These are phyloP conservation scores for Suncus etruscus DNA, from an alignment of 2,113 vertebrate genomes.

Conservation along the genomic window DNA sequence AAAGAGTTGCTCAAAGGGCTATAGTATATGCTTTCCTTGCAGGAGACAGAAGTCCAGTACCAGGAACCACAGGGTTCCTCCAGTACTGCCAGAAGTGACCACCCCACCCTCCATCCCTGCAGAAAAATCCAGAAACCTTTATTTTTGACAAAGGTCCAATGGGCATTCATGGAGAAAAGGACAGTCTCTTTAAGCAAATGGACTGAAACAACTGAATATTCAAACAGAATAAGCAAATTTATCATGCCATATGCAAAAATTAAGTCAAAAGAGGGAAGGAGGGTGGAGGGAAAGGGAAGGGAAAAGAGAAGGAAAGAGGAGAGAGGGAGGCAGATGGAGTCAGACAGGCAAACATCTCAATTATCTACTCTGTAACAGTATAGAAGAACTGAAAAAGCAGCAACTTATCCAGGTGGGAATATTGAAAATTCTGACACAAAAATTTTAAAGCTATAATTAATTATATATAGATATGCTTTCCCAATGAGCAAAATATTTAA, in stretches of 20 bases:
- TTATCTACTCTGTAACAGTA: not conserved
- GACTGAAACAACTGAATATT: not conserved
- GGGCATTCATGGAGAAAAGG: too few relatives aligned
- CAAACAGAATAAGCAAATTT: not conserved
- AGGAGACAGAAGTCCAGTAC: too few relatives aligned
- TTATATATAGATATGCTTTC: not conserved
- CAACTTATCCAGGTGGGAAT: not conserved
- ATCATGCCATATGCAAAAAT: not conserved
- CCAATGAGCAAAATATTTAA: conserved; percentile 18
- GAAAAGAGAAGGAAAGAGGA: not conserved
- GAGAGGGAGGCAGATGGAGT: not conserved
- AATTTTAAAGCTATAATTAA: not conserved
- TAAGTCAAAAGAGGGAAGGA: too few relatives aligned
- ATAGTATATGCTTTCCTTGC: too few relatives aligned
- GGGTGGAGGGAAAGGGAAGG: too few relatives aligned
- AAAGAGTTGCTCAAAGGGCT: too few relatives aligned
- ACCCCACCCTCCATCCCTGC: too few relatives aligned
- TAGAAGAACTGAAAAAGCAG: not conserved
- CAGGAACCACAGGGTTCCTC: too few relatives aligned
- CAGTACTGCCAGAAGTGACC: too few relatives aligned
- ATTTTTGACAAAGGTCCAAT: too few relatives aligned
- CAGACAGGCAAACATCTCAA: conserved; percentile 19
- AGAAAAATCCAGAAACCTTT: too few relatives aligned
- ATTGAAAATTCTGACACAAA: not conserved
- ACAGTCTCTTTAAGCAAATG: not conserved